Evolutionary conservation across 2,797 vertebrate genomes (phyloP).

Genomic region (Scolopax bukidnonensis): DNA sequence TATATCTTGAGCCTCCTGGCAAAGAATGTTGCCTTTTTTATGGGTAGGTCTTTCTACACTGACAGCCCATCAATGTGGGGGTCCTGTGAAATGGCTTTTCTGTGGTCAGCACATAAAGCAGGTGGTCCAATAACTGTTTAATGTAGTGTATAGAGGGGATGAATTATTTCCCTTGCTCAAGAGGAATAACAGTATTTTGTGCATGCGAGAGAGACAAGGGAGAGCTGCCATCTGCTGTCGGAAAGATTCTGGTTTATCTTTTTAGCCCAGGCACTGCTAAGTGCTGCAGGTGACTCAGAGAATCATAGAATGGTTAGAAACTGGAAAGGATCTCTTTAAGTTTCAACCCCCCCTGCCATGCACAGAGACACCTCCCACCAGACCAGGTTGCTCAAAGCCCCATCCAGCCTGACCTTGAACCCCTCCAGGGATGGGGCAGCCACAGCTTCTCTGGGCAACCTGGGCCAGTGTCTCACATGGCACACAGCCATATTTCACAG

Average conservation of each 20-base stretch:
- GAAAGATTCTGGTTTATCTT: neutral
- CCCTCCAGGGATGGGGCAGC: too few species aligned
- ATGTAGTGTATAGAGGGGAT: neutral
- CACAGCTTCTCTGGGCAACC: too few species aligned
- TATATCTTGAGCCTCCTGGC: neutral
- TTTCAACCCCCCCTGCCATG: too few species aligned
- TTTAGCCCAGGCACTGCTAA: neutral
- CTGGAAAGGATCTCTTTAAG: too few species aligned
- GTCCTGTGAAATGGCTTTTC: neutral
- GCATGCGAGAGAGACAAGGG: neutral
- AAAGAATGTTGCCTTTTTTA: neutral
- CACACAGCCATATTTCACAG: neutral
- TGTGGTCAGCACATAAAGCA: neutral
- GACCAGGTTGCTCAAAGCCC: too few species aligned
- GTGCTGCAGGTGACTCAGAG: neutral
- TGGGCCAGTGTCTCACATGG: too few species aligned
- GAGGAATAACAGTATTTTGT: neutral
- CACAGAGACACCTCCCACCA: too few species aligned
- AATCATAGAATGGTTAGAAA: too few species aligned
- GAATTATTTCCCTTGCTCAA: neutral
- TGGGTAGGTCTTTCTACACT: neutral
- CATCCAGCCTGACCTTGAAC: too few species aligned
- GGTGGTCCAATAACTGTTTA: neutral
- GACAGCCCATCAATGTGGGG: neutral
- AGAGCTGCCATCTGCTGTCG: conserved; percentile 69